Evolutionary conservation across 92 coral and sea anemone species (phyloP).

Genomic region (Phymanthus crucifer): DNA sequence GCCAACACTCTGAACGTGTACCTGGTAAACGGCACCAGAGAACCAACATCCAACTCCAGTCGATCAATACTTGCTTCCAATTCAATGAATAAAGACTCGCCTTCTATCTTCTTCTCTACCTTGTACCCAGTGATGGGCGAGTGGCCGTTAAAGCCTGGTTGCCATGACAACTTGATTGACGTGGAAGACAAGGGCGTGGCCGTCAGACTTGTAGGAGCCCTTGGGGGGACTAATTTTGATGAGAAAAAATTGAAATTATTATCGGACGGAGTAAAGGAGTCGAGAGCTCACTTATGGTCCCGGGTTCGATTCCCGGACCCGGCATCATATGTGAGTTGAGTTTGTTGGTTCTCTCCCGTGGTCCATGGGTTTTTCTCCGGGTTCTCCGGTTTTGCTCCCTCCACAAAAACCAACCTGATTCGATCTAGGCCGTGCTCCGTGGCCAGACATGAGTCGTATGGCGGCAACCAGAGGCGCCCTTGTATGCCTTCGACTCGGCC

Average conservation of each 20-base stretch:
- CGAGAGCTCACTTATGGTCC: too few relatives aligned
- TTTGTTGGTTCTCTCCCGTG: too few relatives aligned
- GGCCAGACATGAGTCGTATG: too few relatives aligned
- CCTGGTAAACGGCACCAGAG: constrained; percentile 63
- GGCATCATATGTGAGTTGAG: too few relatives aligned
- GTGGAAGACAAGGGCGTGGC: constrained; percentile 66
- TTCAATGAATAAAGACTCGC: not conserved
- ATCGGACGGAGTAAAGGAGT: too few relatives aligned
- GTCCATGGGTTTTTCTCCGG: too few relatives aligned
- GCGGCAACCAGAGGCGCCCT: too few relatives aligned
- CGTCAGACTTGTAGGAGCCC: constrained; percentile 53
- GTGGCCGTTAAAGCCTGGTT: constrained; percentile 85
- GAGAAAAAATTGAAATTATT: not conserved
- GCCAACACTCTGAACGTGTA: constrained; percentile 68
- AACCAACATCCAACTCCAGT: constrained; percentile 24
- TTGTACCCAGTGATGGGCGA: constrained; percentile 73
- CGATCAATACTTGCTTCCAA: constrained; percentile 22
- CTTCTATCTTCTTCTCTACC: constrained; percentile 46
- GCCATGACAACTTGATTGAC: constrained; percentile 81
- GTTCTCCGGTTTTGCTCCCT: too few relatives aligned
- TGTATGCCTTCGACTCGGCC: too few relatives aligned
- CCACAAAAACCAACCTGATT: too few relatives aligned
- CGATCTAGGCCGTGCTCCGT: too few relatives aligned
- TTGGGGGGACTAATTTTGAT: constrained; percentile 70
- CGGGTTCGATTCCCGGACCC: too few relatives aligned